A percentile compares a stretch with the other conserved stretches of the same genome.
These are phyloP conservation scores for Brotogeris chrysoptera DNA, from an alignment of 2,797 vertebrate species.

Conservation along the genomic window DNA sequence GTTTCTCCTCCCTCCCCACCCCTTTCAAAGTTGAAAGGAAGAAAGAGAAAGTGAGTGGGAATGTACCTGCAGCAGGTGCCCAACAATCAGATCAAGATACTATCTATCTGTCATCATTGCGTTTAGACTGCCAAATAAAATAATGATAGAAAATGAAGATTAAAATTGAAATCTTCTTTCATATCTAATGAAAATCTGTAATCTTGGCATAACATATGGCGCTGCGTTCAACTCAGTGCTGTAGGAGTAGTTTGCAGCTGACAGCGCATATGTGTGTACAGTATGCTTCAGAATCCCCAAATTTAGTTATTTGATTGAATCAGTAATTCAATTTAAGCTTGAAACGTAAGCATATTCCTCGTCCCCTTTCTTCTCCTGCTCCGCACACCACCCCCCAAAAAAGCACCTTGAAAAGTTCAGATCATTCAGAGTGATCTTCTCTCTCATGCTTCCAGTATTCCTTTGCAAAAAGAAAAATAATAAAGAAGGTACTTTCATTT, in stretches of 20 bases:
- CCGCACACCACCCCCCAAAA: not conserved
- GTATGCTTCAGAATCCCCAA: conserved; percentile 42
- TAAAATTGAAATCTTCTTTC: conserved; percentile 50
- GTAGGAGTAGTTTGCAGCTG: conserved; percentile 63
- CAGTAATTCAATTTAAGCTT: conserved; percentile 18
- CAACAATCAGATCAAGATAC: not conserved
- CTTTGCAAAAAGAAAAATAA: not conserved
- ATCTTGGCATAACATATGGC: conserved; percentile 61
- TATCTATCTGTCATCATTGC: not conserved
- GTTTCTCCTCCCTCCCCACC: not conserved
- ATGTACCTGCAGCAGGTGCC: conserved; percentile 31
- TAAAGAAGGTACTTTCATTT: not conserved
- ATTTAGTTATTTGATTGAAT: conserved; percentile 54
- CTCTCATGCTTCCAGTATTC: not conserved
- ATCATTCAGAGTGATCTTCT: not conserved
- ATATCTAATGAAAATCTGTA: conserved; percentile 52
- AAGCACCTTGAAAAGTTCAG: not conserved
- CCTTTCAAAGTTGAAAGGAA: not conserved
- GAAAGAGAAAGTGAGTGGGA: not conserved
- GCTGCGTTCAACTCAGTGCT: not conserved
- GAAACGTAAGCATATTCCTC: conserved; percentile 28
- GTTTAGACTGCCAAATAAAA: conserved; percentile 56
- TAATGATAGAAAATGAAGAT: conserved; percentile 55
- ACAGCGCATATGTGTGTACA: conserved; percentile 45
- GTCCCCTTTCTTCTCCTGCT: not conserved